phyloP scores from a whole-genome alignment of 2,888 invertebrate species.

The Drosophila nigricruria region DNA sequence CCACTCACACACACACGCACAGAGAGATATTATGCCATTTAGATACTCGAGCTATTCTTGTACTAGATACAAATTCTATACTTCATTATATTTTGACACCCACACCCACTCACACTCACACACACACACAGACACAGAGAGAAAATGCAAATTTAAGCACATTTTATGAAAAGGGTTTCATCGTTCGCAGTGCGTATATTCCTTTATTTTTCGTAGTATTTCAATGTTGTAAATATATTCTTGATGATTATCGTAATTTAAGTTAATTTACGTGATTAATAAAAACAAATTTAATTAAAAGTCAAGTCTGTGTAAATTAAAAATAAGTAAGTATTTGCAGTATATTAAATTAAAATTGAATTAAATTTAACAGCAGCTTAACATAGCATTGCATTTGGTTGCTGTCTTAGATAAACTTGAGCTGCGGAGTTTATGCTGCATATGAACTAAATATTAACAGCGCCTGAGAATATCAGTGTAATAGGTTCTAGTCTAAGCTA shows the following conservation, averaged over 20 bases:
- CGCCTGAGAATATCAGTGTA: neutral
- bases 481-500: neutral
- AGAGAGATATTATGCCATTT: conserved; percentile 66
- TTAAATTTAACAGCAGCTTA: neutral
- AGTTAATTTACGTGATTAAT: conserved; percentile 74
- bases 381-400: neutral
- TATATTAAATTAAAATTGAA: neutral
- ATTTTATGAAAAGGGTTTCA: conserved; percentile 34
- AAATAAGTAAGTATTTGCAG: neutral
- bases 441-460: neutral
- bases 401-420: neutral
- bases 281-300: conserved; percentile 29
- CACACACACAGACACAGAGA: conserved; percentile 16
- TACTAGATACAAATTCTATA: conserved; percentile 13
- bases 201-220: conserved; percentile 64
- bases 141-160: conserved; percentile 3
- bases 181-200: conserved; percentile 61
- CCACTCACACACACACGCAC: neutral
- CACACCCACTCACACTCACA: conserved; percentile 24
- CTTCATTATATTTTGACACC: conserved; percentile 12
- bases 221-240: conserved; percentile 80
- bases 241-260: conserved; percentile 75
- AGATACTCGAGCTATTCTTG: conserved; percentile 62
- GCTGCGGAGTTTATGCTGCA: no score
- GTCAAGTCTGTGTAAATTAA: neutral